These are phyloP conservation scores for Fundulus diaphanus DNA, from an alignment of 2,797 vertebrate genomes.

Conservation along the genomic window DNA sequence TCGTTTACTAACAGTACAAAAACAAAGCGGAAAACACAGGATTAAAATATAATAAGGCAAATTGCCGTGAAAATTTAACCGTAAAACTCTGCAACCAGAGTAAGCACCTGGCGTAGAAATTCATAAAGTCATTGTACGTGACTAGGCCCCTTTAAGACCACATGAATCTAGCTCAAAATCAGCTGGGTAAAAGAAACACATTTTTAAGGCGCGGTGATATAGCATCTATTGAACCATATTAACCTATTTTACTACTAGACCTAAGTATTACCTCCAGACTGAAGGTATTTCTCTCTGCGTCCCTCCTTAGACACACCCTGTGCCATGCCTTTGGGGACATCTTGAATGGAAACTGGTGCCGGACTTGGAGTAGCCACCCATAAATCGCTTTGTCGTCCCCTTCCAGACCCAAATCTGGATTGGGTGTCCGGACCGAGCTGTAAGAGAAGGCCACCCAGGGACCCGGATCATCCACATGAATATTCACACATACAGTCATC, in stretches of 20 bases:
- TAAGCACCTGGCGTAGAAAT: no score
- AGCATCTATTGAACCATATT: not conserved
- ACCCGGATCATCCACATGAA: slow-evolving; percentile 69
- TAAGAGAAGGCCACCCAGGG: slow-evolving; percentile 82
- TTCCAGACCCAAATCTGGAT: slow-evolving; percentile 76
- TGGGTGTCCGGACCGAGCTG: slow-evolving; percentile 45
- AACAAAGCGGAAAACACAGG: no score
- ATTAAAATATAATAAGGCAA: no score
- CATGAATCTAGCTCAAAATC: not conserved
- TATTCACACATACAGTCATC: slow-evolving; percentile 78
- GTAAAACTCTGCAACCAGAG: no score
- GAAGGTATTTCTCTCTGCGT: slow-evolving; percentile 60
- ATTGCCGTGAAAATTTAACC: no score
- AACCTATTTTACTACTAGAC: not conserved
- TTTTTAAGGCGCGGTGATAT: not conserved
- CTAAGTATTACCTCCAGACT: slow-evolving; percentile 69
- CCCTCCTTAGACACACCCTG: slow-evolving; percentile 74
- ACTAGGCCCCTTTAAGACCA: no score
- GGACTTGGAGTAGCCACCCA: slow-evolving; percentile 77
- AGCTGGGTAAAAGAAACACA: not conserved
- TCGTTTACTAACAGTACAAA: no score
- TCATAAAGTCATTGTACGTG: no score
- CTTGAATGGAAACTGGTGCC: slow-evolving; percentile 69
- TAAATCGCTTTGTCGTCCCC: slow-evolving; percentile 73
- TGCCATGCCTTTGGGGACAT: slow-evolving; percentile 70